A percentile compares a stretch with the other conserved stretches of the same genome.
These are phyloP conservation scores for Archips xylosteana DNA, from an alignment of 2,888 invertebrate species.

Conservation along the genomic window DNA sequence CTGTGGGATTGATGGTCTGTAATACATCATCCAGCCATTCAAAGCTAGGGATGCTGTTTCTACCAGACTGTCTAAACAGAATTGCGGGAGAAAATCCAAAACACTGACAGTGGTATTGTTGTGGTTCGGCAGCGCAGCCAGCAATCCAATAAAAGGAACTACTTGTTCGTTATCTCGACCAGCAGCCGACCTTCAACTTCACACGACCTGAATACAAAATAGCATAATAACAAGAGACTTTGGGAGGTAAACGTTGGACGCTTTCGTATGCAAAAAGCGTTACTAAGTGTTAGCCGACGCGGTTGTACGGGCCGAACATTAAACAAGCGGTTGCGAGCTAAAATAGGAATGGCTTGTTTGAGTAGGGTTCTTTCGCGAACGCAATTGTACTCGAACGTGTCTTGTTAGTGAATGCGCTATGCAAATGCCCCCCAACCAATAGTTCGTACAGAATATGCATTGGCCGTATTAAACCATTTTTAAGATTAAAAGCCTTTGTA, in stretches of 20 bases:
- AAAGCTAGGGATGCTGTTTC: slow-evolving; percentile 26
- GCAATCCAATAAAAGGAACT: slow-evolving; percentile 64
- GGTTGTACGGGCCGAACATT: slow-evolving; percentile 84
- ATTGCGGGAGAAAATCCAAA: slow-evolving; percentile 44
- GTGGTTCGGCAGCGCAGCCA: slow-evolving; percentile 45
- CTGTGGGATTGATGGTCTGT: slow-evolving; percentile 54
- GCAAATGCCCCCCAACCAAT: slow-evolving; percentile 61
- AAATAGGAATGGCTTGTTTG: slow-evolving; percentile 85
- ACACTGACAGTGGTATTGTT: slow-evolving; percentile 43
- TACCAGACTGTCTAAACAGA: slow-evolving; percentile 32
- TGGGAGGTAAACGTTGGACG: slow-evolving; percentile 73
- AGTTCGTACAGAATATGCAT: slow-evolving; percentile 38
- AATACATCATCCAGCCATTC: slow-evolving; percentile 53
- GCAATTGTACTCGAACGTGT: slow-evolving; percentile 84
- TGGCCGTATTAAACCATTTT: slow-evolving; percentile 24
- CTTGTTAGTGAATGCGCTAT: slow-evolving; percentile 84
- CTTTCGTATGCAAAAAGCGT: slow-evolving; percentile 86
- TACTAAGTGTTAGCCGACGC: slow-evolving; percentile 81
- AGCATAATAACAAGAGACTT: slow-evolving; percentile 79
- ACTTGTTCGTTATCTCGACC: slow-evolving; percentile 74
- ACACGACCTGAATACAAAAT: slow-evolving; percentile 77
- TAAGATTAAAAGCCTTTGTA: slow-evolving; percentile 21
- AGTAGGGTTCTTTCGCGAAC: slow-evolving; percentile 85
- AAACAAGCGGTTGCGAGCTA: slow-evolving; percentile 82
- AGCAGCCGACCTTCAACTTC: slow-evolving; percentile 79